Evolutionary conservation across 2,113 vertebrate species (phyloP), one percentile per base, ranked within the genome.

Genomic region (Tricholaema leucomelas): DNA sequence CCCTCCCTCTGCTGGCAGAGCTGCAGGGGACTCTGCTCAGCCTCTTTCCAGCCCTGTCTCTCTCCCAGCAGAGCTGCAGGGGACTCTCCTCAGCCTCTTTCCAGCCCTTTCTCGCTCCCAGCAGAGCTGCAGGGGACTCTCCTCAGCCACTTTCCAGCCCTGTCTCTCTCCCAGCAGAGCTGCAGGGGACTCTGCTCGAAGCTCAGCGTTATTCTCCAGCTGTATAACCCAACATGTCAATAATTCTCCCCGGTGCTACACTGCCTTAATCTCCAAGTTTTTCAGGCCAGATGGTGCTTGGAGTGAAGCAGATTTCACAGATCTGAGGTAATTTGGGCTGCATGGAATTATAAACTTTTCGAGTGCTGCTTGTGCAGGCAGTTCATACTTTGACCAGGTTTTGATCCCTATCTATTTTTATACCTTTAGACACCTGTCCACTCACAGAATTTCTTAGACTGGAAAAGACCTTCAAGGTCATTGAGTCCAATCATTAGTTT

Each of bases 141-240:
- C 2, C 1, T 20, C 6, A 30, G 28, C 30, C 15, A 65, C 79
- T 64, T 9, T 8, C 1, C 5, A 54, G n/a, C 20, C 3, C 18
- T 17, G 19, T 4, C 31, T 38, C 44, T 30, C 52, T 9, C 8
- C 25, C 24, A 54, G 18, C 18, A 46, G 44, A 46, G 44, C 16
- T 46, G 10, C 46, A 48, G 46, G 19, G 46, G 46, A 21, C 46
- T 20, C 9, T 48, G 12, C 40, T 10, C 40, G 40, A n/a, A 33
- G 23, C 3, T 23, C 56, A 27, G 25, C 4, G 8, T 7, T 7
- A 44, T 77, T 27, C 25, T 21, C 75, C 19, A 31, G 67, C 3
- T 2, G 3, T 2, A 8, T 18, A 56, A 85, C 48, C 23, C 58
- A n/a, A 20, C 2, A 1, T 8, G 65, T 2, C 8, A 56, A 31